A percentile compares a stretch with the other conserved stretches of the same genome.
Conservation (phyloP, 2,888 invertebrate genomes). For the Willowsia nigromaculata region DNA sequence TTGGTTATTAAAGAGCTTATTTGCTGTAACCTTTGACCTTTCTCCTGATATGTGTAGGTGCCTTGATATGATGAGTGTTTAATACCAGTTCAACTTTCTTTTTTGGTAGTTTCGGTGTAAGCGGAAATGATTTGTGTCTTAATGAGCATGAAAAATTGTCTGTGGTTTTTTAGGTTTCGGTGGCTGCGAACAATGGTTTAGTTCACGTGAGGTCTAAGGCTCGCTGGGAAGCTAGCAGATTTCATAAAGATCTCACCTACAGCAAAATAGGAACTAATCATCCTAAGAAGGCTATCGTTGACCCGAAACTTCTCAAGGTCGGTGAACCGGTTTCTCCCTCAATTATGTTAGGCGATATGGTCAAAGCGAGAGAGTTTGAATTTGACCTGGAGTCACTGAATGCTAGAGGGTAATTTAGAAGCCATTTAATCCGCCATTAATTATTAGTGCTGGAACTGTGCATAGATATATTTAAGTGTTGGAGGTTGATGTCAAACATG, state of each 20-base stretch:
- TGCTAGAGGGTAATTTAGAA: constrained; percentile 74
- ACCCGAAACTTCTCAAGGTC: not conserved
- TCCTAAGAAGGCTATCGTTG: not conserved
- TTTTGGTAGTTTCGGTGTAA: too few relatives aligned
- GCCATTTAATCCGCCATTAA: not conserved
- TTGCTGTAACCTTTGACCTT: too few relatives aligned
- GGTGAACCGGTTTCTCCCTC: constrained; percentile 70
- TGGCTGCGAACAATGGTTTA: not conserved
- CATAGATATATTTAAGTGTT: too few relatives aligned
- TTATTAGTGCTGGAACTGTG: too few relatives aligned
- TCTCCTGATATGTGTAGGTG: too few relatives aligned
- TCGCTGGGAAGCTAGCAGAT: not conserved
- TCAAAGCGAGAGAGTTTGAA: constrained; percentile 68
- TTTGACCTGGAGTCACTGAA: constrained; percentile 73
- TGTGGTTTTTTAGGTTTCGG: not conserved
- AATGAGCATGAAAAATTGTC: not conserved
- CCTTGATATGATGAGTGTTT: too few relatives aligned
- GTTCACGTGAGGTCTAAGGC: not conserved
- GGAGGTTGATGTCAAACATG: too few relatives aligned
- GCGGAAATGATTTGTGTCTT: not conserved
- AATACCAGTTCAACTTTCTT: too few relatives aligned
- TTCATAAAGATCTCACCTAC: constrained; percentile 18
- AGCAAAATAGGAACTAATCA: not conserved
- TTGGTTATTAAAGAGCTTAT: too few relatives aligned
- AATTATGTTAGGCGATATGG: constrained; percentile 59